phyloP scores from a whole-genome alignment of 2,888 invertebrate genomes.

The Plebejus melissa region DNA sequence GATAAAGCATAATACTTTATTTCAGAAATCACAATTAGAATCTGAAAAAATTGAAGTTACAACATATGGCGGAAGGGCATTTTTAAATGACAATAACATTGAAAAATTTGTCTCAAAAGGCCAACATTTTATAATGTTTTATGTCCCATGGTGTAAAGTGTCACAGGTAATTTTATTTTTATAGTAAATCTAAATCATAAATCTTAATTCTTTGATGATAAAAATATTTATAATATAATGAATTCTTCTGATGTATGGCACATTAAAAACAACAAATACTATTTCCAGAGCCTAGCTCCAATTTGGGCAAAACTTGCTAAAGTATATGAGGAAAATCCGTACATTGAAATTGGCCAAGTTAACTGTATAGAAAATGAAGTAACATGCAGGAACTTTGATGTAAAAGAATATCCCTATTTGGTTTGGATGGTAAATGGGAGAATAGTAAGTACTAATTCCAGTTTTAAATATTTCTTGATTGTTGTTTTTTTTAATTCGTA shows the following conservation, averaged over 20 bases:
- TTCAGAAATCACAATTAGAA: constrained; percentile 43
- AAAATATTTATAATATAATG: too few relatives aligned
- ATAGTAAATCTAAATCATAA: background rate
- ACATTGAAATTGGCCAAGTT: constrained; percentile 87
- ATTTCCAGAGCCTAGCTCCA: constrained; percentile 84
- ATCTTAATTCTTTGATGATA: background rate
- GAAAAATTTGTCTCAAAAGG: constrained; percentile 85
- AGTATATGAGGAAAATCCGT: constrained; percentile 81
- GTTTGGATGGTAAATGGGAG: constrained; percentile 93
- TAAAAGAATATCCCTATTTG: constrained; percentile 92
- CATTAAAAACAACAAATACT: background rate
- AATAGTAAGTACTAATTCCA: constrained; percentile 74
- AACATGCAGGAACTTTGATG: constrained; percentile 88
- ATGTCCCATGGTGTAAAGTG: constrained; percentile 94
- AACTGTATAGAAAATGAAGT: constrained; percentile 89
- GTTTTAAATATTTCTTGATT: background rate
- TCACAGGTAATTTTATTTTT: constrained; percentile 81
- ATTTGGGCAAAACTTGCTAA: constrained; percentile 90
- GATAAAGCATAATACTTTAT: constrained; percentile 33
- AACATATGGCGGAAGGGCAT: constrained; percentile 81
- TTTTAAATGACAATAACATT: constrained; percentile 87
- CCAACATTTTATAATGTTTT: constrained; percentile 93
- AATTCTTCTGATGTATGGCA: background rate
- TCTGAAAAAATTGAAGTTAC: constrained; percentile 66
- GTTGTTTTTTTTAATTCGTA: constrained; percentile 22